These are phyloP conservation scores for Machimus atricapillus DNA, from an alignment of 2,888 invertebrate genomes.

Conservation along the genomic window DNA sequence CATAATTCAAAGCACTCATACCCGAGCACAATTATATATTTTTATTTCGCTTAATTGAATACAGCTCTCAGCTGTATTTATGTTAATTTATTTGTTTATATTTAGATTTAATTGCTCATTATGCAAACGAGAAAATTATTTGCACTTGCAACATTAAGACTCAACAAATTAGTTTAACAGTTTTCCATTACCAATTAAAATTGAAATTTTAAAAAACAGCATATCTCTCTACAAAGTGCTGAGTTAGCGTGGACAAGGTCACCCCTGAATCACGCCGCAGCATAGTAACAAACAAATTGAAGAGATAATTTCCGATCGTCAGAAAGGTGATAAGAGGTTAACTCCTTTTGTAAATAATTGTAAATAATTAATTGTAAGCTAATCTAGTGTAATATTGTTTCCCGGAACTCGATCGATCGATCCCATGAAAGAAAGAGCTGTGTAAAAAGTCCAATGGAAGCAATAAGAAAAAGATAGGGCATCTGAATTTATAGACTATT, in stretches of 20 bases:
- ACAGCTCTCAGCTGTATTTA: neutral
- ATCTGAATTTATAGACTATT: neutral
- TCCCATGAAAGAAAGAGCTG: neutral
- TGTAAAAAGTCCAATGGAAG: conserved; percentile 20
- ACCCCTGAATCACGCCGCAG: neutral
- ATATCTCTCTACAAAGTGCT: neutral
- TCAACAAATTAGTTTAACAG: neutral
- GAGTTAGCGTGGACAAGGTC: neutral
- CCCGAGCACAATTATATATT: neutral
- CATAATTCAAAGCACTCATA: neutral
- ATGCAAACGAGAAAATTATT: neutral
- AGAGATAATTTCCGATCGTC: neutral
- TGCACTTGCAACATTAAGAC: neutral
- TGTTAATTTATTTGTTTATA: neutral
- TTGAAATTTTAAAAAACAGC: neutral
- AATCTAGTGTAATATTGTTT: neutral
- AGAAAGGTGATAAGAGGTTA: neutral
- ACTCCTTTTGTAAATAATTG: conserved; percentile 9
- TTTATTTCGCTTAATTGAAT: neutral
- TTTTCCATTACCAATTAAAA: neutral
- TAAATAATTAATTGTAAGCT: conserved; percentile 26
- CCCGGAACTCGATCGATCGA: neutral
- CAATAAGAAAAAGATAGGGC: neutral
- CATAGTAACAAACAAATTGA: neutral
- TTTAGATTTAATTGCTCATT: neutral